Base-by-base conservation (phyloP, 1,140 invertebrate genomes). In the Lordiphosa stackelbergi region DNA sequence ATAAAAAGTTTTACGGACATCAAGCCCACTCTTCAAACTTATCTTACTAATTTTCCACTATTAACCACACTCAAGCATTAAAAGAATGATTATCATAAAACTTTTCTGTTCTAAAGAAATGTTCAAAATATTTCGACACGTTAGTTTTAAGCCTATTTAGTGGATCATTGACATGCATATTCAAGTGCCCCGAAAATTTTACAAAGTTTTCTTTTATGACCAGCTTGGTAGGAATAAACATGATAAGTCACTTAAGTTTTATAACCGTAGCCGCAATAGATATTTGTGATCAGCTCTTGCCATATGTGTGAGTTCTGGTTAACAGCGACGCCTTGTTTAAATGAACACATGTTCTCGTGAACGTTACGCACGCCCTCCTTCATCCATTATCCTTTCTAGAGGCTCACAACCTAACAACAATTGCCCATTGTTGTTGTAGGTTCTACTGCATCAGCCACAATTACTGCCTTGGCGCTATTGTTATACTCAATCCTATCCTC, bases 201-300 rank as follows among this genome's bases (percentile, higher is more conserved):
- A 41, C 42, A 65, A 48, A 69, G 69, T 60, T 51, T 77, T 72
- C 69, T 72, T 72, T 53, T 68, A 81, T 59, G 72, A 61, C 43
- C 35, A 58, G 43, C 34, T 37, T 28, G 34, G 35, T 53, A 12
- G 36, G 24, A 16, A 38, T 40, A 16, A 47, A 83, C 75, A 83
- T 53, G 69, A 71, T 83, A 81, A 81, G 72, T 60, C 75, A 83
- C 75, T 81, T 81, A 77, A 56, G 53, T 72, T 75, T 79, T 71
- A 79, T 71, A 57, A 42, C 63, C 71, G 57, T 45, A 28, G 31
- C 35, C 45, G 47, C n/a, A 13, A 9, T 41, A 47, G 51, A 41
- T 68, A 68, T 68, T 69, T 69, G 63, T 64, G 60, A 38, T 57
- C 51, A 19, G 63, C 47, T 57, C 12, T 5, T 10, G 9, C 49